Evolutionary conservation across 2,888 invertebrate species (phyloP).

Genomic region (Sphinx pinastri): DNA sequence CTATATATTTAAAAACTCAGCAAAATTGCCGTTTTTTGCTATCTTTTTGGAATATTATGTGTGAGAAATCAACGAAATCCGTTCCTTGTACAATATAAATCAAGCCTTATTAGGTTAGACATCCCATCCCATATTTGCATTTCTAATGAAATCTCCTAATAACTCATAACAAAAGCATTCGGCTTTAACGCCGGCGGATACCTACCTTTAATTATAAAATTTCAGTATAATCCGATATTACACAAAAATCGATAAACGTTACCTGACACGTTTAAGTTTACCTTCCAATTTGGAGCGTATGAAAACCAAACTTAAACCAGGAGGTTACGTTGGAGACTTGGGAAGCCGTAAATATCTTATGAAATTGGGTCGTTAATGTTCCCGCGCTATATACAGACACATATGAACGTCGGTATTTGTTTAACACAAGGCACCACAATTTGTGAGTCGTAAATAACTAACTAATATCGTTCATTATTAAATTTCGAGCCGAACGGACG

Average conservation of each 20-base stretch:
- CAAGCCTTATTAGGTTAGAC: conserved; percentile 4
- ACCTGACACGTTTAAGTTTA: conserved; percentile 10
- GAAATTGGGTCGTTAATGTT: conserved; percentile 26
- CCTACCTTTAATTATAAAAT: conserved; percentile 29
- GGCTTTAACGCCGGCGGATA: conserved; percentile 48
- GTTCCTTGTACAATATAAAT: neutral
- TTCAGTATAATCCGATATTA: conserved; percentile 18
- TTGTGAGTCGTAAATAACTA: conserved; percentile 54
- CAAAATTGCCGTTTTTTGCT: no score
- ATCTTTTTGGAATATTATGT: neutral
- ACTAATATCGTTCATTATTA: conserved; percentile 57
- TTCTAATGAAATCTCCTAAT: conserved; percentile 57
- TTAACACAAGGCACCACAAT: conserved; percentile 53
- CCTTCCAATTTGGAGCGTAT: neutral
- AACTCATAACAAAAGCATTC: conserved; percentile 49
- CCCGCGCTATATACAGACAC: conserved; percentile 40
- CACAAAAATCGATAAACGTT: conserved; percentile 2
- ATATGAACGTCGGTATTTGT: conserved; percentile 49
- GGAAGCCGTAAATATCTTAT: conserved; percentile 27
- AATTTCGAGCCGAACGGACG: conserved; percentile 42
- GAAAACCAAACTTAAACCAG: neutral
- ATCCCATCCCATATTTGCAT: conserved; percentile 50
- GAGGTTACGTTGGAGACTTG: neutral
- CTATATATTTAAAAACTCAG: no score
- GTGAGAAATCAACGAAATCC: neutral